These are phyloP conservation scores for Helarctos malayanus DNA, from an alignment of 2,797 vertebrate genomes.

Conservation along the genomic window DNA sequence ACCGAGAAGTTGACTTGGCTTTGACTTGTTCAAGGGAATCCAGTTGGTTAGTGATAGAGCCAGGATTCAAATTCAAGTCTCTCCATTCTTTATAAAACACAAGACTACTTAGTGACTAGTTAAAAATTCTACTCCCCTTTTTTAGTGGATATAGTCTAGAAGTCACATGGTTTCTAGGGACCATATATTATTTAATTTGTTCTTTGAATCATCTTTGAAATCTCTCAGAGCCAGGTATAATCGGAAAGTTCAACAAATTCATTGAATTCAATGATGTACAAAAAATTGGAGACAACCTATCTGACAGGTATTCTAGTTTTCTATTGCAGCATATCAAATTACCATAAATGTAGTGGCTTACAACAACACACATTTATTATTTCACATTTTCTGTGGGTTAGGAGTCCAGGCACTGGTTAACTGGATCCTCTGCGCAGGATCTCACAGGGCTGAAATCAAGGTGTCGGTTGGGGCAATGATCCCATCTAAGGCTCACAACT, in stretches of 20 bases:
- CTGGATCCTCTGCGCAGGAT: neutral
- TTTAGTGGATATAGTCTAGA: conserved; percentile 33
- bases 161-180: neutral
- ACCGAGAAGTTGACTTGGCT: neutral
- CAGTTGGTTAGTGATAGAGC: neutral
- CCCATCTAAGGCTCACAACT: neutral
- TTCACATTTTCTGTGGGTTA: neutral
- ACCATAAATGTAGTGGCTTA: neutral
- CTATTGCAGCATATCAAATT: neutral
- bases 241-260: neutral
- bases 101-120: neutral
- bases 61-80: neutral
- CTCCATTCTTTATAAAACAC: neutral
- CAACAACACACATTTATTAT: neutral
- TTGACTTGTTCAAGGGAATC: neutral
- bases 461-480: neutral
- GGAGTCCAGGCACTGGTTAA: neutral
- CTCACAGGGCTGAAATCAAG: neutral
- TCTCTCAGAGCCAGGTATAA: neutral
- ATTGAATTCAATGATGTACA: neutral
- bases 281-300: neutral
- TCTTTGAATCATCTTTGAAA: conserved; percentile 47
- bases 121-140: neutral
- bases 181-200: neutral
- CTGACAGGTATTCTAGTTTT: neutral